These are phyloP conservation scores for Achatina immaculata DNA, from an alignment of 1,140 invertebrate species.

Conservation along the genomic window DNA sequence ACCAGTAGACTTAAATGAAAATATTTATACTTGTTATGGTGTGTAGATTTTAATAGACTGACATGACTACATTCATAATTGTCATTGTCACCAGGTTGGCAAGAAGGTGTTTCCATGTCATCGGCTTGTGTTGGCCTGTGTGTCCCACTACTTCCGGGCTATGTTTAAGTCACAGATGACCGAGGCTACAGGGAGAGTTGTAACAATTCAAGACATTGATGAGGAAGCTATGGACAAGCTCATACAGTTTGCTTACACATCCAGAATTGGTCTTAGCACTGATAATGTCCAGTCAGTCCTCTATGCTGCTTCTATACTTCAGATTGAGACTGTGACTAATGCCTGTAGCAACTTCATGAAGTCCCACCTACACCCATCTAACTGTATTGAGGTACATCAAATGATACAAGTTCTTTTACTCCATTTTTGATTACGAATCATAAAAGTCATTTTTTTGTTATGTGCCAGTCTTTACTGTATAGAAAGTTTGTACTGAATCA, in stretches of 20 bases:
- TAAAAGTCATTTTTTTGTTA: too few species aligned
- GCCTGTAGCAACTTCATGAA: slow-evolving; percentile 70
- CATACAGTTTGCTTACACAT: slow-evolving; percentile 68
- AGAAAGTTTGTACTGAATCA: too few species aligned
- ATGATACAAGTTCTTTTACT: too few species aligned
- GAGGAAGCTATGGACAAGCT: slow-evolving; percentile 65
- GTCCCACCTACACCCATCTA: slow-evolving; percentile 66
- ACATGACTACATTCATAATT: background rate
- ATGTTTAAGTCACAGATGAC: slow-evolving; percentile 70
- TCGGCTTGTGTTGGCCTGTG: slow-evolving; percentile 63
- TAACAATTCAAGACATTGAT: slow-evolving; percentile 69
- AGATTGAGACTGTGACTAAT: slow-evolving; percentile 66
- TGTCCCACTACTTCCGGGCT: slow-evolving; percentile 66
- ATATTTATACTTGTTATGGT: too few species aligned
- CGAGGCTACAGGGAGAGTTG: slow-evolving; percentile 58
- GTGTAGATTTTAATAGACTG: too few species aligned
- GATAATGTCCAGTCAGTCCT: slow-evolving; percentile 69
- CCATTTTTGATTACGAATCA: too few species aligned
- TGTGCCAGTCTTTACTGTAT: too few species aligned
- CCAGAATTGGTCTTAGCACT: slow-evolving; percentile 61
- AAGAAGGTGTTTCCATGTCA: slow-evolving; percentile 64
- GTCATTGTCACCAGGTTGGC: slow-evolving; percentile 48
- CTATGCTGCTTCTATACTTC: slow-evolving; percentile 68
- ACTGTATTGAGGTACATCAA: slow-evolving; percentile 69
- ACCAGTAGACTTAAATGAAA: too few species aligned